Evolutionary conservation across 1,140 invertebrate species (phyloP).

Genomic region (Notospermus geniculatus): DNA sequence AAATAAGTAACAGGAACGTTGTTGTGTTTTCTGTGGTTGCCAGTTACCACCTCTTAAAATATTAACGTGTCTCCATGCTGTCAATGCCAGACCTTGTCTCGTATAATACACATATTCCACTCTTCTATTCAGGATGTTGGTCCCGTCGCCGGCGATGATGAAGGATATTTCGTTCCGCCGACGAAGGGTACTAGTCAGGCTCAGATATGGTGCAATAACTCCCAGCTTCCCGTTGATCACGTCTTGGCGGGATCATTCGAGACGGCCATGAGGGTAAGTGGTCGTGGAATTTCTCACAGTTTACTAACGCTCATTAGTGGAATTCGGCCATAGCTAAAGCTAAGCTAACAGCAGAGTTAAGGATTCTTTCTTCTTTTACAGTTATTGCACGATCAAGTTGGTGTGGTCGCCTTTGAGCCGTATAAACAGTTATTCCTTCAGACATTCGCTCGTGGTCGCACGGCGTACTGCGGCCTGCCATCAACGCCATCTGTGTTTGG

Average conservation of each 20-base stretch:
- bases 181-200: constrained; percentile 64
- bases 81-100: too few species aligned
- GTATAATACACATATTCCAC: constrained; percentile 9
- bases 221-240: constrained; percentile 86
- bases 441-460: constrained; percentile 72
- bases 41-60: too few species aligned
- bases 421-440: constrained; percentile 79
- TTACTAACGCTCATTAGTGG: too few species aligned
- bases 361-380: constrained; percentile 22
- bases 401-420: constrained; percentile 85
- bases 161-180: constrained; percentile 80
- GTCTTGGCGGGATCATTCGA: constrained; percentile 92
- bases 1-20: too few species aligned
- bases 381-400: constrained; percentile 68
- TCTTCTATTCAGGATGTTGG: constrained; percentile 41
- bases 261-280: constrained; percentile 65
- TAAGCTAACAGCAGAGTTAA: too few species aligned
- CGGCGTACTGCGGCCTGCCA: constrained; percentile 76
- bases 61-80: not conserved
- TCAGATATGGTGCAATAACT: constrained; percentile 65
- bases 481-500: constrained; percentile 74
- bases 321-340: too few species aligned
- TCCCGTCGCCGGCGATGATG: constrained; percentile 53
- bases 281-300: too few species aligned
- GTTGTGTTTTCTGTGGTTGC: too few species aligned